Evolutionary conservation across 1,140 invertebrate genomes (phyloP).

Genomic region (Coenobita brevimanus): DNA sequence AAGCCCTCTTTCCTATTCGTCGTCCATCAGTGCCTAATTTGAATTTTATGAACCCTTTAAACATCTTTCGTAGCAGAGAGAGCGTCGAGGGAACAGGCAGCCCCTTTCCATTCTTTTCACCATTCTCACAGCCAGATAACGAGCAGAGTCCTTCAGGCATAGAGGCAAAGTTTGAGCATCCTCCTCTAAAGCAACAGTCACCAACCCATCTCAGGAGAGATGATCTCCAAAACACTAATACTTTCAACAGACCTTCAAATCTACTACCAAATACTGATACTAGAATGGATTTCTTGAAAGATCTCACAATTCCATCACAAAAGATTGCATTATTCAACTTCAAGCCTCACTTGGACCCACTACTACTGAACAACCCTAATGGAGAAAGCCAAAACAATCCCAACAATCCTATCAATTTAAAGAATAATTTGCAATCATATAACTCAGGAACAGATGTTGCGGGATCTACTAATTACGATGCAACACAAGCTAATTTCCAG

Average conservation of each 20-base stretch:
- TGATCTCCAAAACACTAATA: background rate
- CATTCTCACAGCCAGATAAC: constrained; percentile 16
- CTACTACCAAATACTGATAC: background rate
- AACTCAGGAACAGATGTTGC: too few relatives aligned
- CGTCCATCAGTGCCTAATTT: constrained; percentile 29
- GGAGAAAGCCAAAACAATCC: background rate
- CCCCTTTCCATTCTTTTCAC: background rate
- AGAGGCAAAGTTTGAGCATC: background rate
- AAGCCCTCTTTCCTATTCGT: background rate
- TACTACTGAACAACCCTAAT: background rate
- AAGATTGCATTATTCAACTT: constrained; percentile 15
- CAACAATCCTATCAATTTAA: background rate
- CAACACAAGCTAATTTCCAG: too few relatives aligned
- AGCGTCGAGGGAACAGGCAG: background rate
- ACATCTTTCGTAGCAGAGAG: constrained; percentile 25
- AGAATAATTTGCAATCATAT: too few relatives aligned
- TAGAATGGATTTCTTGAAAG: background rate
- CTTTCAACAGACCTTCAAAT: background rate
- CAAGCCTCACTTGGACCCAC: constrained; percentile 19
- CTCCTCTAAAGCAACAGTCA: background rate
- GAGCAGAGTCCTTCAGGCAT: background rate
- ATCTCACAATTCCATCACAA: background rate
- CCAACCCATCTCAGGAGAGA: background rate
- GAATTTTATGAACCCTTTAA: constrained; percentile 42
- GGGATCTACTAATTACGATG: too few relatives aligned